These are phyloP conservation scores for Calcarius lapponicus DNA, from an alignment of 2,797 vertebrate genomes.

Conservation along the genomic window DNA sequence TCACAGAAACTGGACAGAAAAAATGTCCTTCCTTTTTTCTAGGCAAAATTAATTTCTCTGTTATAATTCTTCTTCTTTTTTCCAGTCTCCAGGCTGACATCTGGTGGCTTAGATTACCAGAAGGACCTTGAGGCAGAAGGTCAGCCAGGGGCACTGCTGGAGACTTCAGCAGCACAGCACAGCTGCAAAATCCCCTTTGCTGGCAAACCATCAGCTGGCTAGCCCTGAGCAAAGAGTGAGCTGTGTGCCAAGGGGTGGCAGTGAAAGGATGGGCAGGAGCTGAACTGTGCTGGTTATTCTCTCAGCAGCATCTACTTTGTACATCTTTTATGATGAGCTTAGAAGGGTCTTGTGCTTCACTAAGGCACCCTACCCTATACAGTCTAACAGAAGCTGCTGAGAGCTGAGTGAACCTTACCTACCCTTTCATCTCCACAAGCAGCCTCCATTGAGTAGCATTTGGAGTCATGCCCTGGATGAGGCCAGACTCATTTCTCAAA, in stretches of 20 bases:
- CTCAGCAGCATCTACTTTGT: neutral
- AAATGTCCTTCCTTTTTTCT: neutral
- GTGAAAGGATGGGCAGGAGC: neutral
- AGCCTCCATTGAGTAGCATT: neutral
- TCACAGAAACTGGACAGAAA: neutral
- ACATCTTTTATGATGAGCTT: neutral
- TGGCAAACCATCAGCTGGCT: constrained; percentile 17
- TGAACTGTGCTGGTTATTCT: neutral
- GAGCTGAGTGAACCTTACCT: neutral
- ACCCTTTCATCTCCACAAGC: neutral
- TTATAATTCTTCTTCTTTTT: neutral
- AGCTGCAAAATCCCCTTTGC: constrained; percentile 22
- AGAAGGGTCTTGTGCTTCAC: neutral
- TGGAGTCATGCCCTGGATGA: neutral
- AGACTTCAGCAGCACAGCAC: neutral
- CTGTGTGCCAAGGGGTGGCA: neutral
- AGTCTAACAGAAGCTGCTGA: neutral
- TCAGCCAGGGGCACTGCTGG: neutral
- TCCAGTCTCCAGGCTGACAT: neutral
- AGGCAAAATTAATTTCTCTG: neutral
- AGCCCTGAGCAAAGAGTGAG: neutral
- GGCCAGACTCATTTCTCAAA: neutral
- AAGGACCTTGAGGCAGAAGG: neutral
- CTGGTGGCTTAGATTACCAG: neutral
- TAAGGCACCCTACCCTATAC: neutral